These are phyloP conservation scores for Caenorhabditis remanei DNA, from an alignment of 1,140 invertebrate genomes.

Conservation along the genomic window DNA sequence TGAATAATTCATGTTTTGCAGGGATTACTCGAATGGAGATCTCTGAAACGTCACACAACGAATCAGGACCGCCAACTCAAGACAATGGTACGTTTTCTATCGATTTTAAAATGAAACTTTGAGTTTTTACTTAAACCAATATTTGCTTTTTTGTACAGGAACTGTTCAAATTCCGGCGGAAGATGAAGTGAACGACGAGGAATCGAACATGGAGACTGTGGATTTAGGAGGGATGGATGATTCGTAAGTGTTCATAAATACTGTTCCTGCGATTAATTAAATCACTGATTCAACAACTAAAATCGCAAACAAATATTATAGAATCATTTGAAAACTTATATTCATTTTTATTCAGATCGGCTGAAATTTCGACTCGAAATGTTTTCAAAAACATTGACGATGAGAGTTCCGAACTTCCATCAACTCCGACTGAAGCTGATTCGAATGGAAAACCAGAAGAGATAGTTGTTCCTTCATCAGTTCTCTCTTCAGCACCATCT, in stretches of 20 bases:
- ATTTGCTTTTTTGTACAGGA: conserved; percentile 27
- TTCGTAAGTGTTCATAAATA: neutral
- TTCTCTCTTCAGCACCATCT: neutral
- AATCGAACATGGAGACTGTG: conserved; percentile 43
- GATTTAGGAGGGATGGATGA: conserved; percentile 36
- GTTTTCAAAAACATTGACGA: conserved; percentile 43
- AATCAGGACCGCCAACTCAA: conserved; percentile 22
- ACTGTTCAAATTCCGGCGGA: neutral
- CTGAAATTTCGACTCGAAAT: neutral
- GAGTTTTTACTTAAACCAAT: conserved; percentile 9
- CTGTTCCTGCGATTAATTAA: too few species aligned
- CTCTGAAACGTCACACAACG: conserved; percentile 43
- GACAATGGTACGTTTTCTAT: conserved; percentile 7
- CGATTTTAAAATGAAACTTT: neutral
- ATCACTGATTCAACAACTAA: too few species aligned
- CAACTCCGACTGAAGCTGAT: neutral
- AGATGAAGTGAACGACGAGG: conserved; percentile 44
- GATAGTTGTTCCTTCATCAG: neutral
- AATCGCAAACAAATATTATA: too few species aligned
- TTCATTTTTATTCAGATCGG: neutral
- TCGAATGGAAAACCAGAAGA: neutral
- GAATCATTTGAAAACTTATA: neutral
- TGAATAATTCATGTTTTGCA: neutral
- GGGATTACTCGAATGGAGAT: conserved; percentile 23
- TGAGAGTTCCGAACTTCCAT: neutral